Evolutionary conservation across 2,888 invertebrate genomes (phyloP).

Genomic region (Drosophila tripunctata): DNA sequence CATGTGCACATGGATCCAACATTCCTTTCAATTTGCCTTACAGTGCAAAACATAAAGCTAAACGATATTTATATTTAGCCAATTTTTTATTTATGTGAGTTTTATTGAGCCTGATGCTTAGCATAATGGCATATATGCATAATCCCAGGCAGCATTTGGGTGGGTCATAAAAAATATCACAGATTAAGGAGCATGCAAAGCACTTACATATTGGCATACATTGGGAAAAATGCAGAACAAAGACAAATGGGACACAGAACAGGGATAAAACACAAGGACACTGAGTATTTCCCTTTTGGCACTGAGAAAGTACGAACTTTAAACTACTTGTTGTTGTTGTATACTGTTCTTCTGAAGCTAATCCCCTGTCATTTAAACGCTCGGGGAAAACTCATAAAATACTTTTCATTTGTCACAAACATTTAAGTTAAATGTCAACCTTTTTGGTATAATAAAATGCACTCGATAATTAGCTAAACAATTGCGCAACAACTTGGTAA

Average conservation of each 20-base stretch:
- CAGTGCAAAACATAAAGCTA: slow-evolving; percentile 30
- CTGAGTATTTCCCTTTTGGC: slow-evolving; percentile 25
- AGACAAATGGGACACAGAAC: slow-evolving; percentile 13
- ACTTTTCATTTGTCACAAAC: slow-evolving; percentile 35
- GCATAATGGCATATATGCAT: slow-evolving; percentile 33
- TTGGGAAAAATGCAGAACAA: neutral
- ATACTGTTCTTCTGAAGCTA: neutral
- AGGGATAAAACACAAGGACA: slow-evolving; percentile 25
- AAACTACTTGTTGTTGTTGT: slow-evolving; percentile 54
- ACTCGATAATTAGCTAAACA: slow-evolving; percentile 16
- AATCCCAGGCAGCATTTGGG: slow-evolving; percentile 31
- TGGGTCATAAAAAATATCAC: slow-evolving; percentile 40
- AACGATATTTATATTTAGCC: slow-evolving; percentile 48
- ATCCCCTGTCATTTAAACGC: slow-evolving; percentile 7
- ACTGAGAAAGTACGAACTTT: slow-evolving; percentile 55
- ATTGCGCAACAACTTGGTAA: slow-evolving; percentile 1
- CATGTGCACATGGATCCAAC: neutral
- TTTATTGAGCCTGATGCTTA: slow-evolving; percentile 58
- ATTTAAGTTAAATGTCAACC: slow-evolving; percentile 25
- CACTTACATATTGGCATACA: neutral
- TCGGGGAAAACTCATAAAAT: slow-evolving; percentile 34
- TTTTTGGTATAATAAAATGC: slow-evolving; percentile 15
- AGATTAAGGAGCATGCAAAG: slow-evolving; percentile 9
- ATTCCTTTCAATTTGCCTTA: neutral
- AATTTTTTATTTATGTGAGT: slow-evolving; percentile 66